Base-by-base conservation (phyloP, 2,888 invertebrate genomes). In the Sylvicola cinctus region DNA sequence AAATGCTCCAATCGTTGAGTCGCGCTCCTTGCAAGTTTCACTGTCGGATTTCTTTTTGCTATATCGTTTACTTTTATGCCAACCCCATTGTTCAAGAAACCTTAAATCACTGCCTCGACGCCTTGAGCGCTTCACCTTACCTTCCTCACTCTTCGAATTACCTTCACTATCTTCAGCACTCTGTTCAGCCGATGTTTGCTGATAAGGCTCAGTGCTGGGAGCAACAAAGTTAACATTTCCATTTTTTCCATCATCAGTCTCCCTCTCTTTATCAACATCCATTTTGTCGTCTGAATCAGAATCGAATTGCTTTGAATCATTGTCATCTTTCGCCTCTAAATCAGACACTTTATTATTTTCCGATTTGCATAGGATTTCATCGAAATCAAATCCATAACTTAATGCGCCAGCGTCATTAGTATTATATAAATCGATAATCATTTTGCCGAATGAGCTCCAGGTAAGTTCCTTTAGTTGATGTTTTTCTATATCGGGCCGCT, bases 11-110 rank as follows among this genome's bases (percentile, higher is more conserved):
- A 52, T 40, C 3, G 48, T 45, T 11, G 44, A 44, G 38, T 52
- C 50, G 4, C 43, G 35, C 36, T 51, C 50, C 10, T 44, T 40
- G 13, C 45, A 43, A 32, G 51, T 45, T 37, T 47, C 45, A 15
- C 27, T 26, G 32, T 41, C 43, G 36, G 49, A 52, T 36, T 50
- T 51, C 4, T 49, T 43, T 12, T 50, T 47, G 2, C 48, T 43
- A 40, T 48, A 46, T 3, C 49, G 41, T 2, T 51, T 45, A 36
- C 47, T 51, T 40, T 52, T 52, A 44, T 77, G 78, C 76, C 79
- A 80, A 33, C 76, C 75, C 77, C 80, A 78, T 43, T 75, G 74
- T 44, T 78, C 72, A 15, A 81, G 53, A 43, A 72, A 72, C 32
- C 71, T 72, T 11, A 79, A 56, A 20, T 75, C 72, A 53, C 76